Evolutionary conservation across 2,888 invertebrate genomes (phyloP).

Genomic region (Cenopis cana): DNA sequence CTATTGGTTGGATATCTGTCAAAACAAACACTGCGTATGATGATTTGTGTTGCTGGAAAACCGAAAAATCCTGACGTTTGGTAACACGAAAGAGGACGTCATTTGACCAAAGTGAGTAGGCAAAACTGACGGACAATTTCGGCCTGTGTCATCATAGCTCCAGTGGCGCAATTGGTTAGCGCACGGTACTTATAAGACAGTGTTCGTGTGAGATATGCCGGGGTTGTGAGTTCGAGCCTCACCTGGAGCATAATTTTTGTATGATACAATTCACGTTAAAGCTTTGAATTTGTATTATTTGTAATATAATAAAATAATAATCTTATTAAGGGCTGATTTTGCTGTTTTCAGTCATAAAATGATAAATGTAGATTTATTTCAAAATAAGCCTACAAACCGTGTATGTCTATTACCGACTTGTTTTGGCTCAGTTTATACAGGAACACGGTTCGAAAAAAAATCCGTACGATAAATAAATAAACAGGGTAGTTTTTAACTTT

Average conservation of each 20-base stretch:
- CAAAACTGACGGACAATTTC: slow-evolving; percentile 61
- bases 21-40: slow-evolving; percentile 19
- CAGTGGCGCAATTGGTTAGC: slow-evolving; percentile 99
- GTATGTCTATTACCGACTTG: too few relatives aligned
- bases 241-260: slow-evolving; percentile 94
- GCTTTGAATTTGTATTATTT: background rate
- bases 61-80: slow-evolving; percentile 61
- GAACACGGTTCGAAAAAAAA: too few relatives aligned
- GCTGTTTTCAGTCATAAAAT: background rate
- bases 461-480: too few relatives aligned
- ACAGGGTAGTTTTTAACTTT: too few relatives aligned
- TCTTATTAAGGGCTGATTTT: background rate
- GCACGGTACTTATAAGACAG: slow-evolving; percentile 99
- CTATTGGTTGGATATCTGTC: slow-evolving; percentile 34
- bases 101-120: slow-evolving; percentile 62
- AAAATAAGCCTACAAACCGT: background rate
- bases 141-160: slow-evolving; percentile 84
- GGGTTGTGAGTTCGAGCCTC: slow-evolving; percentile 99
- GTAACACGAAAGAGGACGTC: slow-evolving; percentile 64
- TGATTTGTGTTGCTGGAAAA: slow-evolving; percentile 48
- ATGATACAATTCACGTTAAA: background rate
- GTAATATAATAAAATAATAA: background rate
- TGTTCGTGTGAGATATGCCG: slow-evolving; percentile 97
- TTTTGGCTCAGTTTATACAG: too few relatives aligned
- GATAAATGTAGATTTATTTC: background rate